Conservation (phyloP, 2,113 vertebrate species). For the Lagopus leucura region DNA sequence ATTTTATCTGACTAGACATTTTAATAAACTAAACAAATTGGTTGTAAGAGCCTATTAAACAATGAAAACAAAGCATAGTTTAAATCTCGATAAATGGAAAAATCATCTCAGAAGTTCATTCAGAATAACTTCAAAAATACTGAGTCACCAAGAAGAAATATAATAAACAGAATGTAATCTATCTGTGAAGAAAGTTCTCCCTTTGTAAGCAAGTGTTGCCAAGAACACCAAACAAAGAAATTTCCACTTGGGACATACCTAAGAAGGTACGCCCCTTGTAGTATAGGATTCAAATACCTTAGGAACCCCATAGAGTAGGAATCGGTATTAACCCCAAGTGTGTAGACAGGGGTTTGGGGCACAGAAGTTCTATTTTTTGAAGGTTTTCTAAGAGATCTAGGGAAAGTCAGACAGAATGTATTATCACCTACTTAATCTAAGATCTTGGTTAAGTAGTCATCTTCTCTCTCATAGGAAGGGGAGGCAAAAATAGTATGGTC, state of each 20-base stretch:
- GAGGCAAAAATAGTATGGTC: neutral
- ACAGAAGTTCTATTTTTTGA: neutral
- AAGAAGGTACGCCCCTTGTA: neutral
- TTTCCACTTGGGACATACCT: neutral
- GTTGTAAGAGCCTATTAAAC: neutral
- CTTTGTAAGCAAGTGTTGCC: neutral
- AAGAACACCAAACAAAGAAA: neutral
- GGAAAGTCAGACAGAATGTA: fast-evolving
- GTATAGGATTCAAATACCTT: neutral
- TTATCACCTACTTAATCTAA: neutral
- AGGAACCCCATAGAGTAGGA: neutral
- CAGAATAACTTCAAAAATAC: neutral
- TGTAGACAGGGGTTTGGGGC: neutral
- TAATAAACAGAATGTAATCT: neutral
- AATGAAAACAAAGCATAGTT: neutral
- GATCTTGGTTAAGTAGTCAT: neutral
- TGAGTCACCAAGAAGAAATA: neutral
- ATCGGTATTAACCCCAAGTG: neutral
- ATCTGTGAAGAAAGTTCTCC: neutral
- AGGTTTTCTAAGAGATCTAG: neutral
- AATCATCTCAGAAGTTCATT: neutral
- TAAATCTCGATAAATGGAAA: neutral
- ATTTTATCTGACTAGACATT: neutral
- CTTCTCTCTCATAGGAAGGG: neutral
- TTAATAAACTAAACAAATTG: neutral